Evolutionary conservation across 2,888 invertebrate species (phyloP).

Genomic region (Electrophaes corylata): DNA sequence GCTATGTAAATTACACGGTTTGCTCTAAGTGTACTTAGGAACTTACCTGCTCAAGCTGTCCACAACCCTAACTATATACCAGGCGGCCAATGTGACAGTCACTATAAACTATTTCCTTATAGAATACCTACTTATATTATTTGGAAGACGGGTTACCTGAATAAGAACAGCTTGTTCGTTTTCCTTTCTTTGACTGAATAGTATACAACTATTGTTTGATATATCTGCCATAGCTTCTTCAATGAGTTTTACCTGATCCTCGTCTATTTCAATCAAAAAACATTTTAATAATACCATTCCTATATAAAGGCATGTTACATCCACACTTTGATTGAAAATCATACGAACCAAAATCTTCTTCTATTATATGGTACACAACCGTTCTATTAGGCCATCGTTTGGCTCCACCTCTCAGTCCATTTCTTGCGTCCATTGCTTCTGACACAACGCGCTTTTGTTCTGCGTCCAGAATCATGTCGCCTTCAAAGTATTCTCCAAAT

Average conservation of each 20-base stretch:
- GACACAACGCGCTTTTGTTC: constrained; percentile 56
- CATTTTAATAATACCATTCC: too few species aligned
- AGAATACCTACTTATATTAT: not conserved
- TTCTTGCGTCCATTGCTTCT: constrained; percentile 57
- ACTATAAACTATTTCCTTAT: too few species aligned
- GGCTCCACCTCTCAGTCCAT: constrained; percentile 67
- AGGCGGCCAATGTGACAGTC: too few species aligned
- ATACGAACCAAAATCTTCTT: constrained; percentile 74
- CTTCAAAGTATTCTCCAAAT: constrained; percentile 76
- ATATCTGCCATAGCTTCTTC: constrained; percentile 71
- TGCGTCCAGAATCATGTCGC: constrained; percentile 73
- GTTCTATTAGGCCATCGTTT: constrained; percentile 77
- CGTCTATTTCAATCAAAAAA: constrained; percentile 54
- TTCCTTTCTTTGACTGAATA: constrained; percentile 56
- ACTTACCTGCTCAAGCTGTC: too few species aligned
- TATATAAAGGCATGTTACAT: too few species aligned
- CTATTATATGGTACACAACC: constrained; percentile 69
- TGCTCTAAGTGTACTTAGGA: not conserved
- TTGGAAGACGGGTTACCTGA: constrained; percentile 50
- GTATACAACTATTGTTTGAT: constrained; percentile 72
- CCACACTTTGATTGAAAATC: not conserved
- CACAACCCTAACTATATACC: too few species aligned
- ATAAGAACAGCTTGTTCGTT: constrained; percentile 68
- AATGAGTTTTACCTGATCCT: constrained; percentile 67
- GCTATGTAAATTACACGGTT: not conserved